A percentile compares a stretch with the other conserved stretches of the same genome.
Conservation (phyloP, 2,888 invertebrate species). For the Ganaspis brasiliensis region DNA sequence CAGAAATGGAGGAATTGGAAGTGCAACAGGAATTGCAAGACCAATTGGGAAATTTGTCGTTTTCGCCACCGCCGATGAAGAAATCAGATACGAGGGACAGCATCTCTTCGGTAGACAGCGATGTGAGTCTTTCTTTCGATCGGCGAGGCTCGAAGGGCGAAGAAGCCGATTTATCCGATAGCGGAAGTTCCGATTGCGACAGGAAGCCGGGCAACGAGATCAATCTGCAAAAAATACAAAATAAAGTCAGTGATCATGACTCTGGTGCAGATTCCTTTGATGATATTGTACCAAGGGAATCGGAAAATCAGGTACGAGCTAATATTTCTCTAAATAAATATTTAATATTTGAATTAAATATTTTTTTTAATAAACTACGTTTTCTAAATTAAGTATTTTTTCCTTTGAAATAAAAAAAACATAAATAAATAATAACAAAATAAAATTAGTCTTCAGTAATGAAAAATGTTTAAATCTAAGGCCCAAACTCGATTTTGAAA, state of each 20-base stretch:
- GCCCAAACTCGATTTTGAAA: too few species aligned
- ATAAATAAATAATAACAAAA: too few species aligned
- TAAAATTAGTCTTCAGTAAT: too few species aligned
- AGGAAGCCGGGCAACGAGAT: slow-evolving; percentile 67
- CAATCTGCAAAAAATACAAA: slow-evolving; percentile 58
- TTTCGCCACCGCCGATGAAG: slow-evolving; percentile 81
- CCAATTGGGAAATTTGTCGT: slow-evolving; percentile 74
- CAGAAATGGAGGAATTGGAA: slow-evolving; percentile 73
- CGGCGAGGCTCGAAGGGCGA: slow-evolving; percentile 82
- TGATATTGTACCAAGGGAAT: slow-evolving; percentile 55
- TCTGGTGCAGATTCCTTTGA: slow-evolving; percentile 70
- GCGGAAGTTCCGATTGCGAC: slow-evolving; percentile 87
- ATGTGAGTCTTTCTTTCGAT: slow-evolving; percentile 83
- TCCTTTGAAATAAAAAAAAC: too few species aligned
- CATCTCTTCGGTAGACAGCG: slow-evolving; percentile 85
- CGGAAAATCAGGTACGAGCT: slow-evolving; percentile 44
- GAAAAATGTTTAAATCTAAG: too few species aligned
- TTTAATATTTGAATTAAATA: too few species aligned
- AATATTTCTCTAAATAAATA: not conserved
- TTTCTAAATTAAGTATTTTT: too few species aligned
- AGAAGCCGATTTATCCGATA: slow-evolving; percentile 86
- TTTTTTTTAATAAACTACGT: too few species aligned
- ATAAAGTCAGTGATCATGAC: slow-evolving; percentile 61
- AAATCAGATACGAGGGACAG: slow-evolving; percentile 83
- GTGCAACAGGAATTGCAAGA: slow-evolving; percentile 77